Evolutionary conservation across 2,797 vertebrate genomes (phyloP).

Genomic region (Chromobotia macracanthus): DNA sequence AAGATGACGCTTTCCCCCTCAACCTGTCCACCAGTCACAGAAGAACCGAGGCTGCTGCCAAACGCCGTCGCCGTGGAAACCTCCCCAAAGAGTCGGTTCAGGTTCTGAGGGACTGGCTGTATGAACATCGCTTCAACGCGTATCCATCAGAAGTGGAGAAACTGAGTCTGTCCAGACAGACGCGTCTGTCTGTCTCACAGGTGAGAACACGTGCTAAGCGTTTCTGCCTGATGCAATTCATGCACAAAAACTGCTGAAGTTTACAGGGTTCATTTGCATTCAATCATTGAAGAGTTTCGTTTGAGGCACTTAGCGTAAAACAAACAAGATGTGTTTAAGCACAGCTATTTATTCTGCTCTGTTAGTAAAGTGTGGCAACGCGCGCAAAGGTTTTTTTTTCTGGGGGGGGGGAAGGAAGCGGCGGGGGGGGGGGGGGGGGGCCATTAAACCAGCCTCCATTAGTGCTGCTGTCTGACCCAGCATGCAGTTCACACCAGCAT

Average conservation of each 20-base stretch:
- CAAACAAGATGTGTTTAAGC: too few species aligned
- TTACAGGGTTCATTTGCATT: too few species aligned
- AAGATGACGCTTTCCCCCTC: slow-evolving; percentile 84
- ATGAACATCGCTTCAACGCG: slow-evolving; percentile 93
- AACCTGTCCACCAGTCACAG: slow-evolving; percentile 74
- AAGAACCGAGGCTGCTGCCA: slow-evolving; percentile 71
- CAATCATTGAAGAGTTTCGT: too few species aligned
- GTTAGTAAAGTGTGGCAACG: too few species aligned
- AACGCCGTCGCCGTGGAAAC: slow-evolving; percentile 92
- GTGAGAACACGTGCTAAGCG: slow-evolving; percentile 66
- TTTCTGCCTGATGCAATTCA: neutral
- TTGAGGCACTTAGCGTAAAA: too few species aligned
- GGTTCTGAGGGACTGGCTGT: slow-evolving; percentile 94
- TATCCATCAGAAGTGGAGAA: slow-evolving; percentile 98
- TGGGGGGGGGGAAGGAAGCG: too few species aligned
- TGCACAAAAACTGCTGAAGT: neutral
- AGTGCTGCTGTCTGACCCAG: slow-evolving; percentile 71
- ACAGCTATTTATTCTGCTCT: too few species aligned
- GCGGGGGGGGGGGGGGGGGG: too few species aligned
- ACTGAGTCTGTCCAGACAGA: slow-evolving; percentile 86
- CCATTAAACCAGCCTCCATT: slow-evolving; percentile 75
- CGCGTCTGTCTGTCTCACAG: slow-evolving; percentile 92
- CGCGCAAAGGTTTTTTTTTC: too few species aligned
- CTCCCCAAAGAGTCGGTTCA: slow-evolving; percentile 94
- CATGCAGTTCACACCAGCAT: slow-evolving; percentile 30